Percentiles rank a stretch among this genome's conserved stretches.
These are phyloP conservation scores for Adoxophyes honmai DNA, from an alignment of 1,140 invertebrate species.

Conservation along the genomic window DNA sequence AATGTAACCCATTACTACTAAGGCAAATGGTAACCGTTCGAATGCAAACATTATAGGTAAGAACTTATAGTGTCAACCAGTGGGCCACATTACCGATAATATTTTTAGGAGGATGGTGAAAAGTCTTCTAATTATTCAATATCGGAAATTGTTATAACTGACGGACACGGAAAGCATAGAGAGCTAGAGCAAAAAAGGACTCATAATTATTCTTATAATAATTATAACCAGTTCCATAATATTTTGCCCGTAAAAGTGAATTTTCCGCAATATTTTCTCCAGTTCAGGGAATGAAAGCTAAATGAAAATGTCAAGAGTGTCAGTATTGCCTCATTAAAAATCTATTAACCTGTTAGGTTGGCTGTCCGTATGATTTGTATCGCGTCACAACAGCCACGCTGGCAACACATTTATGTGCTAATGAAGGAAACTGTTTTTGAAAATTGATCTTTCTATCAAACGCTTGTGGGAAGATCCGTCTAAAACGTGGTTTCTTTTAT, in stretches of 20 bases:
- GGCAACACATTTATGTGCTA: background rate
- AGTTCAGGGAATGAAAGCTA: background rate
- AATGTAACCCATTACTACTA: too few relatives aligned
- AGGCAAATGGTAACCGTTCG: too few relatives aligned
- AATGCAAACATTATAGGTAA: too few relatives aligned
- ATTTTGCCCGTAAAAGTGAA: background rate
- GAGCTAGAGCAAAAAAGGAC: too few relatives aligned
- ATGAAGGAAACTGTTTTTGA: background rate
- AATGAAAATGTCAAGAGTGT: slow-evolving; percentile 1
- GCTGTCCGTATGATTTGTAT: background rate
- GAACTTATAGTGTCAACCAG: too few relatives aligned
- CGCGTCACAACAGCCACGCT: background rate
- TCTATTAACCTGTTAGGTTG: slow-evolving; percentile 8
- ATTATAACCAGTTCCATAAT: background rate
- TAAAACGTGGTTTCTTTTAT: background rate
- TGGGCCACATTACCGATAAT: too few relatives aligned
- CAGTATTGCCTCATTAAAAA: slow-evolving; percentile 5
- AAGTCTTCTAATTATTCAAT: too few relatives aligned
- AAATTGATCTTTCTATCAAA: background rate
- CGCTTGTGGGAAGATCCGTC: background rate
- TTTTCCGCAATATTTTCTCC: slow-evolving; percentile 9
- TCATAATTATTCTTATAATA: too few relatives aligned
- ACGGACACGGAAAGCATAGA: too few relatives aligned
- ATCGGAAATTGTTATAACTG: too few relatives aligned
- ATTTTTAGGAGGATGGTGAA: too few relatives aligned